A percentile compares a stretch with the other conserved stretches of the same genome.
These are phyloP conservation scores for Alentia gelatinosa DNA, from an alignment of 2,888 invertebrate genomes.

Conservation along the genomic window DNA sequence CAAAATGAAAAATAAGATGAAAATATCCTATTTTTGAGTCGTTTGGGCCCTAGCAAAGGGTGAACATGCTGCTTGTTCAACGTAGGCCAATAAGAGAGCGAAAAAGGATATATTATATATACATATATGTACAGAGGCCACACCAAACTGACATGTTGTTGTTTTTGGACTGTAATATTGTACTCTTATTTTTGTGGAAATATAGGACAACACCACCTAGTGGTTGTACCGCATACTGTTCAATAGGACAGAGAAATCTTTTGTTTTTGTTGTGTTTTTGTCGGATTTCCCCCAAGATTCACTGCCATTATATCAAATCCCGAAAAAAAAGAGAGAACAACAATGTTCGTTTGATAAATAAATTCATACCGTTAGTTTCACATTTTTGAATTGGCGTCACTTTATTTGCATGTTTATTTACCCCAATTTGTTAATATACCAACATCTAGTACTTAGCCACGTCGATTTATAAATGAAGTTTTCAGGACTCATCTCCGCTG, in stretches of 20 bases:
- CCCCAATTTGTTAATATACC: no score
- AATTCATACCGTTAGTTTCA: conserved; percentile 29
- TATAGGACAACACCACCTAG: not conserved
- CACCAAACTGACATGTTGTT: not conserved
- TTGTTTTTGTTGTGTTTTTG: conserved; percentile 26
- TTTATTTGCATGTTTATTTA: conserved; percentile 10
- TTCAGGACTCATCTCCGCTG: no score
- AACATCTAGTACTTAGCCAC: no score
- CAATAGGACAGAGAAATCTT: conserved; percentile 4
- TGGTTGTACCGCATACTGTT: conserved; percentile 32
- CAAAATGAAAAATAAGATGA: not conserved
- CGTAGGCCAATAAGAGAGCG: not conserved
- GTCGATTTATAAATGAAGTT: no score
- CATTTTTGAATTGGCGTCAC: conserved; percentile 27
- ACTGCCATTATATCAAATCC: not conserved
- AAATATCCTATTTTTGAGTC: not conserved
- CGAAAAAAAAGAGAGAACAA: not conserved
- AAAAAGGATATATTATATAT: not conserved
- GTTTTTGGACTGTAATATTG: conserved; percentile 15
- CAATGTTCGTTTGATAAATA: conserved; percentile 7
- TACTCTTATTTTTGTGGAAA: conserved; percentile 23
- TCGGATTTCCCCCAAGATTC: not conserved
- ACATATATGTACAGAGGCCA: not conserved
- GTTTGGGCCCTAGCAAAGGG: not conserved
- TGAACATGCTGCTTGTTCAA: not conserved